Percentiles rank a stretch among this genome's conserved stretches.
These are phyloP conservation scores for Lycocorax pyrrhopterus DNA, from an alignment of 2,113 vertebrate genomes.

Conservation along the genomic window DNA sequence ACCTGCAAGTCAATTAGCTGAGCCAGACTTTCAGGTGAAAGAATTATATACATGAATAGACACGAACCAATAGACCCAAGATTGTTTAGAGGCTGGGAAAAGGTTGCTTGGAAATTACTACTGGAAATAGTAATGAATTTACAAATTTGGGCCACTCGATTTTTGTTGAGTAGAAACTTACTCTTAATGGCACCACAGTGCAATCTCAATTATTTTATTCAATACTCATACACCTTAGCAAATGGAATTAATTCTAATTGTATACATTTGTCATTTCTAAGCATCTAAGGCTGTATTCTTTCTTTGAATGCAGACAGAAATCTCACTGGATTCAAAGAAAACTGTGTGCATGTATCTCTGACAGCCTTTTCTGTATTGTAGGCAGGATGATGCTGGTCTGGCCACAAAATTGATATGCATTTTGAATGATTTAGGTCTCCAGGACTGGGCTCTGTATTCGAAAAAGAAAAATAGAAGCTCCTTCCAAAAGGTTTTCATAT, in stretches of 20 bases:
- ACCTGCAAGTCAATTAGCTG: neutral
- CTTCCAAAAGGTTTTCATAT: neutral
- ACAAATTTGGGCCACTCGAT: neutral
- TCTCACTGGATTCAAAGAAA: neutral
- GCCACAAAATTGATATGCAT: neutral
- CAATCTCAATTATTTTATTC: neutral
- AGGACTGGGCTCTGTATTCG: neutral
- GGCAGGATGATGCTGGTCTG: neutral
- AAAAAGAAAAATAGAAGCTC: constrained; percentile 11
- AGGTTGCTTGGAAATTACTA: neutral
- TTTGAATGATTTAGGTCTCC: neutral
- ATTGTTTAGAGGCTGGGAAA: neutral
- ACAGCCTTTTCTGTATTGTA: neutral
- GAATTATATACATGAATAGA: neutral
- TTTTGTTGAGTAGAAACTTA: neutral
- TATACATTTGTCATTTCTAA: neutral
- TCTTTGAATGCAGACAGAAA: neutral
- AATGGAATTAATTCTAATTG: neutral
- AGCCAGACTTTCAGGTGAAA: neutral
- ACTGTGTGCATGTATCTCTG: neutral
- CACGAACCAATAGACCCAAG: neutral
- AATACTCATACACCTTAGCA: neutral
- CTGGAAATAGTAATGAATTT: neutral
- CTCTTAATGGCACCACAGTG: neutral
- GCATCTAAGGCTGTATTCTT: neutral